Evolutionary conservation across 2,797 vertebrate genomes (phyloP).

Genomic region (Gymnopithys bicolor): DNA sequence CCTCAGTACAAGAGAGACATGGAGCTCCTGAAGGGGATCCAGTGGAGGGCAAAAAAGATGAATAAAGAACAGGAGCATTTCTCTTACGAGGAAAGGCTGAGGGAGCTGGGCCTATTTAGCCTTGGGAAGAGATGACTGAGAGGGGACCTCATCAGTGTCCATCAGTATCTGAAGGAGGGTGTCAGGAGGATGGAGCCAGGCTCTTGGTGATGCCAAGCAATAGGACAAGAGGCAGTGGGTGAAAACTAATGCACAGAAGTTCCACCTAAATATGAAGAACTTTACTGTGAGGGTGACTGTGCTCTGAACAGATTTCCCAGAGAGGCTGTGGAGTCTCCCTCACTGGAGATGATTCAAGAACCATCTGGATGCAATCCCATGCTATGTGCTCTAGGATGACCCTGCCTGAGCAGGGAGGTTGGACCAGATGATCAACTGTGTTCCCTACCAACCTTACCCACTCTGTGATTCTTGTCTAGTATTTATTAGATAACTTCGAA

Average conservation of each 20-base stretch:
- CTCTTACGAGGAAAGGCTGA: not conserved
- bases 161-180: not conserved
- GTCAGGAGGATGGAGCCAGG: not conserved
- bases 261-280: not conserved
- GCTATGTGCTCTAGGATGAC: not conserved
- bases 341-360: not conserved
- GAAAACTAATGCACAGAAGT: not conserved
- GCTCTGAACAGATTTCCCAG: not conserved
- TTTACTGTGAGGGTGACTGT: not conserved
- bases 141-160: not conserved
- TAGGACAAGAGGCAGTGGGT: not conserved
- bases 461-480: not conserved
- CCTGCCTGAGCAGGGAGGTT: not conserved
- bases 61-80: not conserved
- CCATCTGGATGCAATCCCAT: not conserved
- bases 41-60: not conserved
- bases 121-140: not conserved
- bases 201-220: not conserved
- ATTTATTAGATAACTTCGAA: not conserved
- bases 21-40: not conserved
- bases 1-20: not conserved
- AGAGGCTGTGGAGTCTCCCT: not conserved
- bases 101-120: not conserved
- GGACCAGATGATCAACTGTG: not conserved
- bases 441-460: not conserved